A percentile compares a stretch with the other conserved stretches of the same genome.
Conservation (phyloP, 2,888 invertebrate genomes). For the Malacosoma neustria region DNA sequence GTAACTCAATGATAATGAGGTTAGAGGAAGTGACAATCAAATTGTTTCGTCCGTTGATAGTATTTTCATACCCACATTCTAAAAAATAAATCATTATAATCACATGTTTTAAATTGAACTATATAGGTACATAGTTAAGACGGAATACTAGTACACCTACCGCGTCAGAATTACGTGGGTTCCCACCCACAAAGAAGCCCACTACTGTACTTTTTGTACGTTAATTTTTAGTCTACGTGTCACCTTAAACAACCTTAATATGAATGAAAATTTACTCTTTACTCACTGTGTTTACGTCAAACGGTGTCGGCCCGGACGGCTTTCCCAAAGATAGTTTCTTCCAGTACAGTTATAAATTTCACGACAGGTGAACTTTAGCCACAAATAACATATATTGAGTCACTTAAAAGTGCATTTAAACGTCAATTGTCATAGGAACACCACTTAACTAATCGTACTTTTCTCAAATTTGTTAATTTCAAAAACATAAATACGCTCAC, state of each 20-base stretch:
- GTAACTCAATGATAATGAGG: background rate
- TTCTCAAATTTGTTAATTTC: constrained; percentile 52
- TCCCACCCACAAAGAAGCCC: constrained; percentile 61
- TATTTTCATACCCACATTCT: background rate
- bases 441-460: constrained; percentile 39
- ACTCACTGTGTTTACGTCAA: constrained; percentile 54
- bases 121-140: constrained; percentile 44
- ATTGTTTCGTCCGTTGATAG: background rate
- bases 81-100: too few relatives aligned
- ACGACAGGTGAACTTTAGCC: background rate
- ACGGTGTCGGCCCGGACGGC: constrained; percentile 40
- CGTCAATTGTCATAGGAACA: constrained; percentile 30
- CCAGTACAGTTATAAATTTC: constrained; percentile 15
- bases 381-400: background rate
- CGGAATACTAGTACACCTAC: constrained; percentile 58
- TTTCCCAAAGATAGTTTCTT: constrained; percentile 42
- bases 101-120: constrained; percentile 12
- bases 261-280: constrained; percentile 40
- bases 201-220: constrained; percentile 52
- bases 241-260: constrained; percentile 38
- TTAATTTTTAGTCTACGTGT: constrained; percentile 55
- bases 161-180: constrained; percentile 58
- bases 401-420: constrained; percentile 8
- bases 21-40: constrained; percentile 2
- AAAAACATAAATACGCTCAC: constrained; percentile 48